Evolutionary conservation across 2,113 vertebrate species (phyloP).

Genomic region (Chloropsis cyanopogon): DNA sequence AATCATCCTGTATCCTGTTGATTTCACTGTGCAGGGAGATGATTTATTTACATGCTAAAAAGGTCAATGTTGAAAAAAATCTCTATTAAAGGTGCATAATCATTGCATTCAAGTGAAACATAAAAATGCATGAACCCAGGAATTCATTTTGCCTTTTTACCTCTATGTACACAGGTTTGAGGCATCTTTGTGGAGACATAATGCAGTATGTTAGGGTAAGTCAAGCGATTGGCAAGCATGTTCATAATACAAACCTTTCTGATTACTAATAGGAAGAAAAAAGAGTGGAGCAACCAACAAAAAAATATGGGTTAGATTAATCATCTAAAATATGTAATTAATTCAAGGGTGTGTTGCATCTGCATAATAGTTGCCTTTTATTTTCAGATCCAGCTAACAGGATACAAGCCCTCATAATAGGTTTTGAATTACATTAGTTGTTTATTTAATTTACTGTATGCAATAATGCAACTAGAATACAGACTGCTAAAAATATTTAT

Average conservation of each 20-base stretch:
- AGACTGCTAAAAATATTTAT: not conserved
- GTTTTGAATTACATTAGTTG: not conserved
- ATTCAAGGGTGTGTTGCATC: slow-evolving; percentile 30
- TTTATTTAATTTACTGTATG: slow-evolving; percentile 3
- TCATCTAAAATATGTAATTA: slow-evolving; percentile 23
- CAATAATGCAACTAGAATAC: not conserved
- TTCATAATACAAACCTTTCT: not conserved
- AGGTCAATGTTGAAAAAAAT: slow-evolving; percentile 51
- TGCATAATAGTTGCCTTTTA: slow-evolving; percentile 34
- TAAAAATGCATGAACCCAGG: not conserved
- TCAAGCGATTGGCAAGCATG: not conserved
- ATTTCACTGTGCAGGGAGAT: not conserved
- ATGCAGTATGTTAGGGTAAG: not conserved
- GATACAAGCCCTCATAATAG: slow-evolving; percentile 5
- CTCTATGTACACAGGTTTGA: not conserved
- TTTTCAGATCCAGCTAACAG: slow-evolving; percentile 24
- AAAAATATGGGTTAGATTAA: not conserved
- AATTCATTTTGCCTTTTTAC: not conserved
- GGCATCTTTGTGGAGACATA: not conserved
- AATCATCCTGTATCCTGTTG: not conserved
- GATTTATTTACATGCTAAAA: slow-evolving; percentile 69
- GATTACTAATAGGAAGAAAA: not conserved
- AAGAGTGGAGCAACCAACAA: not conserved
- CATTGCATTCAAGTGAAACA: not conserved
- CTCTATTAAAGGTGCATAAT: not conserved